These are phyloP conservation scores for Nyctereutes procyonoides DNA, from an alignment of 2,113 vertebrate species.

Conservation along the genomic window DNA sequence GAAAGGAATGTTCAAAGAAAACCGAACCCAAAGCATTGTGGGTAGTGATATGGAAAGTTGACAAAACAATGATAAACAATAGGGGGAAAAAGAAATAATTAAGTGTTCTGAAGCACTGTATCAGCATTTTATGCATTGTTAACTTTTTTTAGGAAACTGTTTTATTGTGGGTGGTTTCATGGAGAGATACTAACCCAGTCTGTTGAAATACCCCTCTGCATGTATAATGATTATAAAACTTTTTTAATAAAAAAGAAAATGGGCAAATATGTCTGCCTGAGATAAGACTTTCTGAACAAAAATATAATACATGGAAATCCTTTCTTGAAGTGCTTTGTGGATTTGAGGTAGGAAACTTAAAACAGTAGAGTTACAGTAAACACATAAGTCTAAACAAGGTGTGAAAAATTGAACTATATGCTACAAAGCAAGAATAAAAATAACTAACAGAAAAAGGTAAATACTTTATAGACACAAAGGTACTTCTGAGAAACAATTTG, in stretches of 20 bases:
- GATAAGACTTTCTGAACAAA: slow-evolving; percentile 87
- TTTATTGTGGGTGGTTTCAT: slow-evolving; percentile 80
- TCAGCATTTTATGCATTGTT: slow-evolving; percentile 79
- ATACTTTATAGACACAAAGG: neutral
- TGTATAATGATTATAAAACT: slow-evolving; percentile 75
- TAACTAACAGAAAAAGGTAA: slow-evolving; percentile 48
- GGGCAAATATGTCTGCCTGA: slow-evolving; percentile 85
- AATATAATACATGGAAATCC: slow-evolving; percentile 89
- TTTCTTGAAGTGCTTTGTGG: slow-evolving; percentile 86
- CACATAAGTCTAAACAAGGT: slow-evolving; percentile 84
- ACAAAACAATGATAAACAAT: slow-evolving; percentile 87
- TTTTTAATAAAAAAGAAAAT: slow-evolving; percentile 81
- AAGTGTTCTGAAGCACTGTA: slow-evolving; percentile 81
- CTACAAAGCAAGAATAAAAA: slow-evolving; percentile 72
- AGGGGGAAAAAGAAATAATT: slow-evolving; percentile 83
- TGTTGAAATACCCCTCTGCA: slow-evolving; percentile 70
- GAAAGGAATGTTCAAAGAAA: slow-evolving; percentile 89
- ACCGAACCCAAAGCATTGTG: slow-evolving; percentile 83
- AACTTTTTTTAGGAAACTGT: slow-evolving; percentile 76
- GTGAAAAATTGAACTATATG: slow-evolving; percentile 75
- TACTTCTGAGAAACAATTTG: neutral
- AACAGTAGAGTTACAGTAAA: slow-evolving; percentile 82
- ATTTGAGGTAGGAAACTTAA: slow-evolving; percentile 85
- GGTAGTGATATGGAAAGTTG: slow-evolving; percentile 85
- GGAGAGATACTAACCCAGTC: slow-evolving; percentile 79